phyloP scores from a whole-genome alignment of 2,113 vertebrate genomes.

The Corydoras maculifer region DNA sequence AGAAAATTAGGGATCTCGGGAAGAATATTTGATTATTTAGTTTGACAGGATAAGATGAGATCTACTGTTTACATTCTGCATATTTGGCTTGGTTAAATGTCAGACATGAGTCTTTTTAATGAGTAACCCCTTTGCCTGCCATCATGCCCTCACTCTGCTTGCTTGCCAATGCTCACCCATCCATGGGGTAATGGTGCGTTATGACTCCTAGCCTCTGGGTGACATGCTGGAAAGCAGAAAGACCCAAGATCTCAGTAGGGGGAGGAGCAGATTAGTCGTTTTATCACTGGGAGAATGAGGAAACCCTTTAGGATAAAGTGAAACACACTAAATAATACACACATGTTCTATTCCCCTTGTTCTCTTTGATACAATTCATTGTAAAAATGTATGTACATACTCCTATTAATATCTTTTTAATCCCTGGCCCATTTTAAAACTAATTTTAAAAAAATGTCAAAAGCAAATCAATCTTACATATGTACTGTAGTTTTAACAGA shows the following conservation, averaged over 20 bases:
- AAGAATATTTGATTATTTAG: slow-evolving; percentile 27
- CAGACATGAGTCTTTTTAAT: slow-evolving; percentile 34
- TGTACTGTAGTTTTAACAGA: too few relatives aligned
- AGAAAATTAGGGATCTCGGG: slow-evolving; percentile 42
- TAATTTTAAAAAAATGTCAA: too few relatives aligned
- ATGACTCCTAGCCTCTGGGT: slow-evolving; percentile 56
- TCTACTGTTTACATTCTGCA: slow-evolving; percentile 49
- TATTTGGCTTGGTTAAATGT: slow-evolving; percentile 47
- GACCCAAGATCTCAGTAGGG: slow-evolving; percentile 33
- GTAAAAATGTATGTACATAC: too few relatives aligned
- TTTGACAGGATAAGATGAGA: slow-evolving; percentile 3
- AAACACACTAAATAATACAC: background rate
- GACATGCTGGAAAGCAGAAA: slow-evolving; percentile 59
- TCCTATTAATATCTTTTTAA: too few relatives aligned
- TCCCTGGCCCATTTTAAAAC: too few relatives aligned
- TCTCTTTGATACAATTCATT: too few relatives aligned
- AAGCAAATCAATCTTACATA: too few relatives aligned
- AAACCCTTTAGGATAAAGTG: slow-evolving; percentile 52
- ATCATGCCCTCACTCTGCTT: slow-evolving; percentile 16
- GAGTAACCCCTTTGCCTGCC: slow-evolving; percentile 46
- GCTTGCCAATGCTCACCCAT: background rate
- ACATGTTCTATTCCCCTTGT: too few relatives aligned
- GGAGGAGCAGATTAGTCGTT: slow-evolving; percentile 53
- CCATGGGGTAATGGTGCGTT: slow-evolving; percentile 45
- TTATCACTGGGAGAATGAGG: slow-evolving; percentile 55